A percentile compares a stretch with the other conserved stretches of the same genome.
Conservation (phyloP, 2,888 invertebrate genomes). For the Opisthograptis luteolata region DNA sequence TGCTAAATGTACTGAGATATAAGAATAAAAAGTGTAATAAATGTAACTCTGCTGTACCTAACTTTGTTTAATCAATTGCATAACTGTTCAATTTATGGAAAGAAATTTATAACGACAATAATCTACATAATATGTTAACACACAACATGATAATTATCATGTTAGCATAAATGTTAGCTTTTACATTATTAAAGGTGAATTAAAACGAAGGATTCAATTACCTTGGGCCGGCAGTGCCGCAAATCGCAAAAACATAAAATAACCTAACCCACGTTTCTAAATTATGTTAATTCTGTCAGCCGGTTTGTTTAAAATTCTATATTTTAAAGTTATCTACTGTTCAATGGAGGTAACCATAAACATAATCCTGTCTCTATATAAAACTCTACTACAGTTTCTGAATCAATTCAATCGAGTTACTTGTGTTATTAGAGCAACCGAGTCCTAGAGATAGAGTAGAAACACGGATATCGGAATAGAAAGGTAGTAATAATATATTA, state of each 20-base stretch:
- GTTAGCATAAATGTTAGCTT: constrained; percentile 16
- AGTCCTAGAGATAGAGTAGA: too few relatives aligned
- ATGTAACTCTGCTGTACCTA: background rate
- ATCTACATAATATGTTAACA: constrained; percentile 19
- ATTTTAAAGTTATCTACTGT: constrained; percentile 32
- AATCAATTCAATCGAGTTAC: too few relatives aligned
- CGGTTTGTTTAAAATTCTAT: constrained; percentile 33
- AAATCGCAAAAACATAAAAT: constrained; percentile 34
- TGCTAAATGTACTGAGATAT: background rate
- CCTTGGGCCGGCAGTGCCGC: constrained; percentile 23
- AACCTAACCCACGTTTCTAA: constrained; percentile 35
- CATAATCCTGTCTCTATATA: constrained; percentile 2
- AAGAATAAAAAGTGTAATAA: too few relatives aligned
- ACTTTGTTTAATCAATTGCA: background rate
- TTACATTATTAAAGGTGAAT: constrained; percentile 11
- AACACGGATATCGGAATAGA: too few relatives aligned
- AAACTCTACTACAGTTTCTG: constrained; percentile 2
- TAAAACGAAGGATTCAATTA: constrained; percentile 27
- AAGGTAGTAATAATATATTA: background rate
- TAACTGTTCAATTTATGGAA: background rate
- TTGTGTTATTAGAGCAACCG: too few relatives aligned
- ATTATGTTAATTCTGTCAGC: constrained; percentile 33
- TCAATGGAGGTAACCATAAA: constrained; percentile 19
- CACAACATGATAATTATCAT: too few relatives aligned
- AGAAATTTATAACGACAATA: constrained; percentile 9